phyloP scores from a whole-genome alignment of 2,113 vertebrate genomes.

The Forbesichthys agassizii region DNA sequence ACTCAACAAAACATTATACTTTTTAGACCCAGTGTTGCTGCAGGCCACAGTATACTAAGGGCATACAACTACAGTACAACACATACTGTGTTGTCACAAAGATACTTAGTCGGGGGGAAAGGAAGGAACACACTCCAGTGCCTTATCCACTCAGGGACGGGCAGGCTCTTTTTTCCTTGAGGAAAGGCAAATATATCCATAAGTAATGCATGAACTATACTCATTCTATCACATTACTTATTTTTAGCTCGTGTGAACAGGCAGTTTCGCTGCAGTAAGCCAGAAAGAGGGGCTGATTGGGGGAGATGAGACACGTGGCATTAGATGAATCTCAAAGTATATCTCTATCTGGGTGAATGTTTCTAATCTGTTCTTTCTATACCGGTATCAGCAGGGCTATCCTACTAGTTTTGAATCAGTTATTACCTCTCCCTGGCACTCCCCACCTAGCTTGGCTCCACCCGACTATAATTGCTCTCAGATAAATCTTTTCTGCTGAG shows the following conservation, averaged over 20 bases:
- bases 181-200: constrained; percentile 67
- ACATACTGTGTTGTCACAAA: neutral
- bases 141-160: constrained; percentile 7
- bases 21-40: neutral
- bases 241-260: constrained; percentile 75
- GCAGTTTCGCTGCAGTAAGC: constrained; percentile 60
- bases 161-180: constrained; percentile 10
- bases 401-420: constrained; percentile 21
- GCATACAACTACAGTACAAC: constrained; percentile 3
- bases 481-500: no score
- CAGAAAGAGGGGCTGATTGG: neutral
- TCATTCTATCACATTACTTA: constrained; percentile 69
- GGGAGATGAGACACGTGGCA: constrained; percentile 53
- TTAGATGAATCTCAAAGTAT: constrained; percentile 56
- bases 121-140: constrained; percentile 22
- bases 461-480: no score
- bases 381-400: constrained; percentile 1
- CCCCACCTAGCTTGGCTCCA: neutral
- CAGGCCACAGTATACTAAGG: neutral
- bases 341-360: constrained; percentile 66
- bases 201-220: constrained; percentile 75
- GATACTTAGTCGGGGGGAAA: constrained; percentile 26
- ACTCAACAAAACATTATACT: neutral
- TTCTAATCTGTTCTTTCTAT: constrained; percentile 46
- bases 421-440: constrained; percentile 9